Base-by-base conservation (phyloP, 2,888 invertebrate species). In the Caenorhabditis becei region DNA sequence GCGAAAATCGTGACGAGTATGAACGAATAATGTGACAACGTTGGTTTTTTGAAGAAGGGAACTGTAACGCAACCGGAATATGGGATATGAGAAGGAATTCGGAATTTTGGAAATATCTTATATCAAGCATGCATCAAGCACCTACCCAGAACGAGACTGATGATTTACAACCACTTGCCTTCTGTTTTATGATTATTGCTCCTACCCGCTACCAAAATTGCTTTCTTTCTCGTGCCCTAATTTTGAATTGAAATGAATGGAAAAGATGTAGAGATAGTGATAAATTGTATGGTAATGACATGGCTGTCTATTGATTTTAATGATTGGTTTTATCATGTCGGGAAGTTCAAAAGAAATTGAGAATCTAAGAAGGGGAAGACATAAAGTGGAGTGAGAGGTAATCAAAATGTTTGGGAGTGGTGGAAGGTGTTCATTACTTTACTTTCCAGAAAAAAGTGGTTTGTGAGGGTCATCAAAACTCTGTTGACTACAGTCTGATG, bases 101-200 rank as follows among this genome's bases (percentile, higher is more conserved):
- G 47, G 10, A 47, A 47, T 18, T 41, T 41, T 14, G 41, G 41
- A 41, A 41, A 16, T 61, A 56, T 32, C 32, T 32, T 32, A 56
- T 24, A 23, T 53, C 7, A 1, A 24, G 26, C 5, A 56, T 32
- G 14, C 54, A 26, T 2, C 24, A 26, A 18, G 10, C n/a, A 18
- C 3, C 10, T 11, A 41, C 8, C 14, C 16, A 41, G 16, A 41
- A 41, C 41, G 41, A 62, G 56, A 54, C 41, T 8, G 44, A 67
- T 75, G 61, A 75, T 75, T 75, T 75, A 75, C 58, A 44, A 58
- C 66, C 54, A 26, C 26, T 14, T 44, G 75, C 75, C 75, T 66
- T 75, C 66, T 75, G 66, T 35, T 75, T 75, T 75, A 75, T 75
- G 75, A 67, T 61, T 75, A 75, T 75, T 59, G 51, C 65, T 72